Percentiles rank a stretch among this genome's conserved stretches.
These are phyloP conservation scores for Melanargia galathea DNA, from an alignment of 2,888 invertebrate species.

Conservation along the genomic window DNA sequence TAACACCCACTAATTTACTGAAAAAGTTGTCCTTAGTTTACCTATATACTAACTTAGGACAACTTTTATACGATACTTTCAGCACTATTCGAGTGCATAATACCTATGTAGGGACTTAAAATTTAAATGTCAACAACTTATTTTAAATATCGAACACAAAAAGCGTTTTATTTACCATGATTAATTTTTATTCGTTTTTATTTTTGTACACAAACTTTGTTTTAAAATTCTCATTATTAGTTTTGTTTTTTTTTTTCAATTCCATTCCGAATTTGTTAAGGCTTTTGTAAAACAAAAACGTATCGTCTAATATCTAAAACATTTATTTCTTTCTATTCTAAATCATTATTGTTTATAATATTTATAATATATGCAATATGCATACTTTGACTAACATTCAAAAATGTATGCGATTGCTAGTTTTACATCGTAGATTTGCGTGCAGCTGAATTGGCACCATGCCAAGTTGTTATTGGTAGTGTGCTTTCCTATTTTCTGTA, in stretches of 20 bases:
- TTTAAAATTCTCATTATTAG: constrained; percentile 15
- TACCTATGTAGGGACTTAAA: background rate
- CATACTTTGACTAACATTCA: background rate
- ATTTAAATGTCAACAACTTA: constrained; percentile 4
- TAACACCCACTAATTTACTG: background rate
- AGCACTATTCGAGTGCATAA: constrained; percentile 12
- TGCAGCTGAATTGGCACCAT: too few species aligned
- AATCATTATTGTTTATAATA: background rate
- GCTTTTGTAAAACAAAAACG: constrained; percentile 10
- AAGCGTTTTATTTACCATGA: constrained; percentile 38
- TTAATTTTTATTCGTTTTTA: constrained; percentile 29
- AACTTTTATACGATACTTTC: background rate
- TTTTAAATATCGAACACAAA: constrained; percentile 2
- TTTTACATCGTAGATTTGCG: background rate
- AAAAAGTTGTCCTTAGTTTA: background rate
- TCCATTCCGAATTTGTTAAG: constrained; percentile 13
- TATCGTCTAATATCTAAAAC: constrained; percentile 6
- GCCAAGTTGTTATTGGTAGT: too few species aligned
- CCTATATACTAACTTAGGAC: background rate
- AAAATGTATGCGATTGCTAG: background rate
- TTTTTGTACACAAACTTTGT: constrained; percentile 33
- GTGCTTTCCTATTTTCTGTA: too few species aligned
- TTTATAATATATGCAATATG: background rate
- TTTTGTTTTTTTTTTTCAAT: constrained; percentile 22
- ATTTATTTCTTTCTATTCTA: constrained; percentile 8